phyloP scores from a whole-genome alignment of 2,113 vertebrate species.

The Carassius gibelio region DNA sequence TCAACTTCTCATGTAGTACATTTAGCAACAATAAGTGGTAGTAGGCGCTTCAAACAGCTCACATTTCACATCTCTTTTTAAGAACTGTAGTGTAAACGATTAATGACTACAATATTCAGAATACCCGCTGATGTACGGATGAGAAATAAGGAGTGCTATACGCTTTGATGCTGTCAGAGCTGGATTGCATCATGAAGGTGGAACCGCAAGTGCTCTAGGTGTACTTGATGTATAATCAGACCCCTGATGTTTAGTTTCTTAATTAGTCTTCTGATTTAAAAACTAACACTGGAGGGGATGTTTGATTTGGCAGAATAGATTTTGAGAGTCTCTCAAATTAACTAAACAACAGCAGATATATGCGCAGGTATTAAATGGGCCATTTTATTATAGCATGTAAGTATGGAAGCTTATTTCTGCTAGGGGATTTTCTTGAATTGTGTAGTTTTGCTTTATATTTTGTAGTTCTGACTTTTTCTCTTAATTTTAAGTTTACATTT shows the following conservation, averaged over 20 bases:
- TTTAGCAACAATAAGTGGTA: neutral
- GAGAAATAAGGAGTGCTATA: neutral
- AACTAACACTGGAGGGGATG: constrained; percentile 36
- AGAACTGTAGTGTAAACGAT: neutral
- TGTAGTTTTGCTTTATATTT: too few relatives aligned
- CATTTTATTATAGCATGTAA: too few relatives aligned
- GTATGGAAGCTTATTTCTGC: too few relatives aligned
- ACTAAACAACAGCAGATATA: constrained; percentile 23
- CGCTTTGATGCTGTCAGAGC: constrained; percentile 5
- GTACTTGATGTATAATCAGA: constrained; percentile 50
- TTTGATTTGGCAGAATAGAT: constrained; percentile 37
- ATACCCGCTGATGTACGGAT: too few relatives aligned
- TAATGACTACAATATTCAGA: neutral
- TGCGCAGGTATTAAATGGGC: neutral
- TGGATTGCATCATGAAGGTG: neutral
- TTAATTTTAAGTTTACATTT: too few relatives aligned
- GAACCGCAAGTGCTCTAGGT: constrained; percentile 11
- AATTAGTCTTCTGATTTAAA: constrained; percentile 48
- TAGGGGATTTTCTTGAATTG: too few relatives aligned
- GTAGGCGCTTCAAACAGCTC: neutral
- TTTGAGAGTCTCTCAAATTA: constrained; percentile 21
- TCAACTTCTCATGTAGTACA: neutral
- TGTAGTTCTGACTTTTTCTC: too few relatives aligned
- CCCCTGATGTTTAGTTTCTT: constrained; percentile 46
- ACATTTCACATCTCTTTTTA: neutral